Percentiles rank a stretch among this genome's conserved stretches.
phyloP scores from a whole-genome alignment of 2,888 invertebrate genomes.

The Apodemia duryi region DNA sequence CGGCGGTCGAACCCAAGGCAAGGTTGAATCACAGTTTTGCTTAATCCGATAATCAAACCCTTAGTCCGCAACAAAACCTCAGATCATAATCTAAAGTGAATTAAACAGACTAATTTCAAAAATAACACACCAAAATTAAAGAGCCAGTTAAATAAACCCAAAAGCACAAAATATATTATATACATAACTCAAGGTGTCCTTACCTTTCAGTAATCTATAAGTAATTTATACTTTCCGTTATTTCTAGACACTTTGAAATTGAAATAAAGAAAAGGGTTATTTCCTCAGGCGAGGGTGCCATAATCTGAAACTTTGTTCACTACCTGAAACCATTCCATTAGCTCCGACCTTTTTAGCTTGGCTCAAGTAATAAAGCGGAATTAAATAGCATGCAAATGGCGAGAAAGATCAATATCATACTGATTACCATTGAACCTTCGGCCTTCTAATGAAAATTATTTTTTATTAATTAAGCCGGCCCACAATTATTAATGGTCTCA shows the following conservation, averaged over 20 bases:
- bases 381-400: constrained; percentile 12
- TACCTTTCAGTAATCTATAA: background rate
- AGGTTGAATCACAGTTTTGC: too few species aligned
- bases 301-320: constrained; percentile 5
- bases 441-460: background rate
- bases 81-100: too few species aligned
- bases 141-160: too few species aligned
- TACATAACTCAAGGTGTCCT: background rate
- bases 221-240: background rate
- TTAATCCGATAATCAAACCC: too few species aligned
- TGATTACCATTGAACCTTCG: background rate
- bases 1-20: too few species aligned
- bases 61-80: too few species aligned
- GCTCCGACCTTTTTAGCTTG: background rate
- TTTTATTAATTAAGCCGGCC: background rate
- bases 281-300: background rate
- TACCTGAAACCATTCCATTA: constrained; percentile 6
- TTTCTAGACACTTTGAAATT: background rate
- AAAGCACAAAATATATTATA: background rate
- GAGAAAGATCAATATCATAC: constrained; percentile 10
- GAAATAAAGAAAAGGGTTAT: constrained; percentile 7
- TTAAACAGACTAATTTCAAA: too few species aligned
- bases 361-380: background rate
- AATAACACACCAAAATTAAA: too few species aligned
- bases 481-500: background rate